Conservation (phyloP, 2,888 invertebrate species). For the Lepetodrilus schrolli region DNA sequence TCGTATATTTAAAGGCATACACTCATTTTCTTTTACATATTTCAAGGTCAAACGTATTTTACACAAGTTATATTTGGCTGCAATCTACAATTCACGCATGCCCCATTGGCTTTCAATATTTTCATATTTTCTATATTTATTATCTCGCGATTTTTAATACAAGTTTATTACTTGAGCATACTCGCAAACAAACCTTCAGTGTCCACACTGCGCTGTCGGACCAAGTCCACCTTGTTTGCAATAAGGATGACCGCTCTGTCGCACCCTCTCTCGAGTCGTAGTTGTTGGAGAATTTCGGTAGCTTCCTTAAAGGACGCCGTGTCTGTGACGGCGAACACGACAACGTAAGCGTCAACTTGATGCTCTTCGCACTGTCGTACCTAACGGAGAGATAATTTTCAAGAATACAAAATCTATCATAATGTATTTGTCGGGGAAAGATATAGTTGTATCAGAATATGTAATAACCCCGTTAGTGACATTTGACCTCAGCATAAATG, state of each 20-base stretch:
- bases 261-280: conserved; percentile 87
- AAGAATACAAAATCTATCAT: neutral
- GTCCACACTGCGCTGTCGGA: conserved; percentile 86
- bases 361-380: conserved; percentile 67
- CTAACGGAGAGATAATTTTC: neutral
- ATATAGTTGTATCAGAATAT: too few species aligned
- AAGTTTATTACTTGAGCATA: too few species aligned
- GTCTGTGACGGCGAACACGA: conserved; percentile 92
- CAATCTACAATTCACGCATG: too few species aligned
- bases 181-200: neutral
- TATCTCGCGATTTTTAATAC: too few species aligned
- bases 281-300: conserved; percentile 88
- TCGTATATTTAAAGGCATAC: too few species aligned
- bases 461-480: too few species aligned
- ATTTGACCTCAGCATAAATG: neutral
- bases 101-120: too few species aligned
- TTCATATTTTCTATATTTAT: too few species aligned
- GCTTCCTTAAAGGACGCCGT: conserved; percentile 87
- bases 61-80: too few species aligned
- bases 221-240: conserved; percentile 94
- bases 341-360: conserved; percentile 89
- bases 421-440: neutral
- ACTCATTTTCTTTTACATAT: too few species aligned
- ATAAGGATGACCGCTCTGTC: conserved; percentile 92
- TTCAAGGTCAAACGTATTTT: too few species aligned